phyloP scores from a whole-genome alignment of 2,888 invertebrate species.

The Archaeoteleia sp. region DNA sequence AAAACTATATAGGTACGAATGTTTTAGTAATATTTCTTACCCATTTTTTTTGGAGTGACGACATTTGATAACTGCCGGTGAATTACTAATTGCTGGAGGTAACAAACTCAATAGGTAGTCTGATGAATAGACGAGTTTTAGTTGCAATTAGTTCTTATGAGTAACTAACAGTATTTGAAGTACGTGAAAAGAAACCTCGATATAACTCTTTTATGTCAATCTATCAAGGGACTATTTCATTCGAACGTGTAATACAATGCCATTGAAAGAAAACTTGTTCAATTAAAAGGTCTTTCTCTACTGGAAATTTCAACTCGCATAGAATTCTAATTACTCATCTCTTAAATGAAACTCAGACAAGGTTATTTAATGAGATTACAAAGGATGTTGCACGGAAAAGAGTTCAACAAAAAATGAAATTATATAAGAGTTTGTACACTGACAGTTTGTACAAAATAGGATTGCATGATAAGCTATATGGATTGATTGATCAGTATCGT shows the following conservation, averaged over 20 bases:
- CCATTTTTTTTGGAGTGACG: not conserved
- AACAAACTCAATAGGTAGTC: not conserved
- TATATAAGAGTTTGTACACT: no score
- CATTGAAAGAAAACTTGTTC: no score
- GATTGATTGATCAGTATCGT: no score
- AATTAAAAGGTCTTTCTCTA: no score
- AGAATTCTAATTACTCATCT: not conserved
- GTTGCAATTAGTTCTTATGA: conserved; percentile 8
- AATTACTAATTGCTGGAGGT: conserved; percentile 1
- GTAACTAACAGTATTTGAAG: conserved; percentile 6
- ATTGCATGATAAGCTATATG: no score
- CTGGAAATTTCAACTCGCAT: not conserved
- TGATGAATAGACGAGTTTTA: conserved; percentile 8
- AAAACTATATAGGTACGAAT: no score
- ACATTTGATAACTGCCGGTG: not conserved
- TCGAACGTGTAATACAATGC: not conserved
- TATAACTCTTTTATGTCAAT: not conserved
- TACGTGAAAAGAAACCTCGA: conserved; percentile 9
- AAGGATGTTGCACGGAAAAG: no score
- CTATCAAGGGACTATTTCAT: not conserved
- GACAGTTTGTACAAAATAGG: no score
- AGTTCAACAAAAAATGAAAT: no score
- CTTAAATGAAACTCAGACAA: no score
- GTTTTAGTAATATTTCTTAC: no score
- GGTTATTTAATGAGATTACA: no score